Evolutionary conservation across 2,113 vertebrate genomes (phyloP).

Genomic region (Diphyllodes magnificus): DNA sequence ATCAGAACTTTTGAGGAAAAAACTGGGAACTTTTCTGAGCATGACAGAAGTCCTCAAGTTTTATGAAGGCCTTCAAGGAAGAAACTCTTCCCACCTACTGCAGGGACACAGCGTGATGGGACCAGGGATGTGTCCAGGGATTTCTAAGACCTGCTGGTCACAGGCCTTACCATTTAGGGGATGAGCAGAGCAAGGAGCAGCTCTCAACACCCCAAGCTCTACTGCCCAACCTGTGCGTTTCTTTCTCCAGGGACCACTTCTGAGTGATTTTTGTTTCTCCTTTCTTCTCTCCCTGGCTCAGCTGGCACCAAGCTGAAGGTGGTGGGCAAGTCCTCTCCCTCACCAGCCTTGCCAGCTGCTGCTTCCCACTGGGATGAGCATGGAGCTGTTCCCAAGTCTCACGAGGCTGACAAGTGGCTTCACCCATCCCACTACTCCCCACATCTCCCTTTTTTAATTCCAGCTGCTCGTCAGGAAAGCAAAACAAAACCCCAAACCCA

Average conservation of each 20-base stretch:
- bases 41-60: rapidly evolving
- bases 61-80: neutral
- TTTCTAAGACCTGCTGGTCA: neutral
- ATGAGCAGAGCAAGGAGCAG: neutral
- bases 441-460: neutral
- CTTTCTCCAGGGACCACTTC: neutral
- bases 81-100: neutral
- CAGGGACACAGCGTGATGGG: rapidly evolving
- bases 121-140: neutral
- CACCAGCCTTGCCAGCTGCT: neutral
- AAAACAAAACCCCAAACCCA: neutral
- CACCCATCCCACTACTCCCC: no score
- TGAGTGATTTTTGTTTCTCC: neutral
- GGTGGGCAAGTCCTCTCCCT: neutral
- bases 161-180: no score
- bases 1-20: neutral
- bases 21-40: neutral
- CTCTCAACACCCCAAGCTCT: neutral
- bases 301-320: neutral
- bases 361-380: neutral
- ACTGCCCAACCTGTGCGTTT: rapidly evolving
- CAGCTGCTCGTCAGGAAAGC: neutral
- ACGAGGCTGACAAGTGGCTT: rapidly evolving
- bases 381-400: neutral
- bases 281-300: neutral